Conservation (phyloP, 2,113 vertebrate species). For the Hymenochirus boettgeri region DNA sequence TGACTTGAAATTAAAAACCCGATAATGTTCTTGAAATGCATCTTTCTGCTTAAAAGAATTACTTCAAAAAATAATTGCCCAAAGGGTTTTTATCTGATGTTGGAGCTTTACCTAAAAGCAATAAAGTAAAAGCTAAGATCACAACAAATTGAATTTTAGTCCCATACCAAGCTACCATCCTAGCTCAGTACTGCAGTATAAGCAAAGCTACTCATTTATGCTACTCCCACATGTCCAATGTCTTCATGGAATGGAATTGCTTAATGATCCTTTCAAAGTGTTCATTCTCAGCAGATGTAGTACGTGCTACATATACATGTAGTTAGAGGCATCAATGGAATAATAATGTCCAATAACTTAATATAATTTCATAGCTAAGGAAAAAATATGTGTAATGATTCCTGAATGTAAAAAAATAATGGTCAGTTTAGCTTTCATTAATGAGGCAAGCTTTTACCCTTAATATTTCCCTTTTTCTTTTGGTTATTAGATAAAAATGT, state of each 20-base stretch:
- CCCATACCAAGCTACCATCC: background rate
- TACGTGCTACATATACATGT: constrained; percentile 1
- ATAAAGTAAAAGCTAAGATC: background rate
- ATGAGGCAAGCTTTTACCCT: no score
- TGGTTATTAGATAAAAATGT: no score
- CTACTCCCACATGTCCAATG: constrained; percentile 2
- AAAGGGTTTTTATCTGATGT: no score
- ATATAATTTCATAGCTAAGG: background rate
- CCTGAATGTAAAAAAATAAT: no score
- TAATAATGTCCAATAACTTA: constrained; percentile 1
- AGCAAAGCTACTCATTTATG: constrained; percentile 5
- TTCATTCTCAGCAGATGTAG: constrained; percentile 5
- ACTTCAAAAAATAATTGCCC: no score
- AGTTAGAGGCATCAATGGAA: constrained; percentile 1
- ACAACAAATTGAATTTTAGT: background rate
- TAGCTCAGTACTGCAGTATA: background rate
- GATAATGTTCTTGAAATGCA: no score
- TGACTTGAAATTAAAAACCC: no score
- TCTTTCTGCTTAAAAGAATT: no score
- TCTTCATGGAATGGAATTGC: constrained; percentile 8
- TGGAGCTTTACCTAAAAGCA: background rate
- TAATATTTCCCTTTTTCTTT: no score
- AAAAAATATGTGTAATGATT: no score
- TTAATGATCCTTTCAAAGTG: constrained; percentile 17
- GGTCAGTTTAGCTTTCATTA: no score